Conservation (phyloP, 2,888 invertebrate genomes). For the Antitype chi region DNA sequence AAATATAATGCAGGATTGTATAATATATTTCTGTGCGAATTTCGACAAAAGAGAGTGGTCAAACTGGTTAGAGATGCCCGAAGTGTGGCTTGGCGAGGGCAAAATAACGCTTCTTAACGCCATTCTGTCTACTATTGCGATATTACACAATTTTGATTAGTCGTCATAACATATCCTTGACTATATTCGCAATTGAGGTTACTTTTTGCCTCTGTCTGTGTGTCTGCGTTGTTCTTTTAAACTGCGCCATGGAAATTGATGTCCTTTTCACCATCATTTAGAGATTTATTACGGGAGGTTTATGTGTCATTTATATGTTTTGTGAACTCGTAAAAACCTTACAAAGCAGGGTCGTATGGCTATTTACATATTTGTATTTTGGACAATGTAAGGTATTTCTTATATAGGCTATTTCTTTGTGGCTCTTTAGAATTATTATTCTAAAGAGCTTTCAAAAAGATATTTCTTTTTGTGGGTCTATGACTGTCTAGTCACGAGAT, state of each 20-base stretch:
- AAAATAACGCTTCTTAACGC: conserved; percentile 31
- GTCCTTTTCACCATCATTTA: not conserved
- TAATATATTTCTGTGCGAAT: conserved; percentile 35
- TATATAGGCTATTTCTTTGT: no score
- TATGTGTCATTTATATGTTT: not conserved
- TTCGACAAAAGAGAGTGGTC: conserved; percentile 41
- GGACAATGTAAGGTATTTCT: not conserved
- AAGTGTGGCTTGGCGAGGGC: conserved; percentile 14
- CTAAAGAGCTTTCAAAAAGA: no score
- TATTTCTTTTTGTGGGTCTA: not conserved
- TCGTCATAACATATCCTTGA: conserved; percentile 24
- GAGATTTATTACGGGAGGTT: not conserved
- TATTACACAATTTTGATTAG: conserved; percentile 34
- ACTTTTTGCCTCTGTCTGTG: not conserved
- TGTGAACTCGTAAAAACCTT: not conserved
- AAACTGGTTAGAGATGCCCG: conserved; percentile 49
- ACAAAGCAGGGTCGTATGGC: not conserved
- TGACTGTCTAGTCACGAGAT: conserved; percentile 1
- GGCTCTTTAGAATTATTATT: no score
- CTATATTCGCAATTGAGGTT: not conserved
- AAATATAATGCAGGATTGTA: conserved; percentile 29
- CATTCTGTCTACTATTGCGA: conserved; percentile 36
- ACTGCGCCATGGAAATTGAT: not conserved
- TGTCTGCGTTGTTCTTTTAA: not conserved
- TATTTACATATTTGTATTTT: not conserved